Base-by-base conservation (phyloP, 2,797 vertebrate genomes). In the Phoebastria nigripes region DNA sequence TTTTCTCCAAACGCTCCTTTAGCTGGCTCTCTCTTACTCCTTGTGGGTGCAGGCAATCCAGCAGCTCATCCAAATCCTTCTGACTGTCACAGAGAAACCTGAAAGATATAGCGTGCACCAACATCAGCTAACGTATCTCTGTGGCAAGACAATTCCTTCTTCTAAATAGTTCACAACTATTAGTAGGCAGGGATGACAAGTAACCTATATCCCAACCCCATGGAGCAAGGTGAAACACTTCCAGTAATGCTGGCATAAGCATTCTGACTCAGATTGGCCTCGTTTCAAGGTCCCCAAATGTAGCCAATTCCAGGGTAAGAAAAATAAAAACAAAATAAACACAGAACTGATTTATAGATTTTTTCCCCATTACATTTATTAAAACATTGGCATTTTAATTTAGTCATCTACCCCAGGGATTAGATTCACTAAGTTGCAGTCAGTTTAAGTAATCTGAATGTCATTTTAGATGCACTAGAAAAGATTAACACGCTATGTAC, bases 1-100 rank as follows among this genome's bases (percentile, higher is more conserved):
- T 99, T 83, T 97, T 98, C 96, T 99, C 98, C 79, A 99, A 97
- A 37, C 98, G 98, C 20, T 98, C 97, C 97, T 98, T 99, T 41
- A 99, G 98, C 87, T 98, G 98, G 85, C 99, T 99, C 97, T 99
- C 99, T 95, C 99, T 97, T 51, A 98, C 98, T 62, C 99, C 99
- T 95, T 99, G 99, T 63, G 99, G 96, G 93, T 99, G 99, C 96
- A 99, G 98, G 94, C 98, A 98, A 67, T 98, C 98, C 81, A 99
- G 85, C 42, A 99, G 98, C 83, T 99, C 99, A 79, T 99, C 99
- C 82, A 99, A 97, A 39, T 99, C 99, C 86, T 98, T 98, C 58
- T 98, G 95, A 82, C 81, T 98, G 95, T 99, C 99, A 87, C 99
- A 99, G 35, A 99, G 95, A 89, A 99, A 99, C 99, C 99, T 99